These are phyloP conservation scores for Paratilapia polleni DNA, from an alignment of 2,113 vertebrate genomes.

Conservation along the genomic window DNA sequence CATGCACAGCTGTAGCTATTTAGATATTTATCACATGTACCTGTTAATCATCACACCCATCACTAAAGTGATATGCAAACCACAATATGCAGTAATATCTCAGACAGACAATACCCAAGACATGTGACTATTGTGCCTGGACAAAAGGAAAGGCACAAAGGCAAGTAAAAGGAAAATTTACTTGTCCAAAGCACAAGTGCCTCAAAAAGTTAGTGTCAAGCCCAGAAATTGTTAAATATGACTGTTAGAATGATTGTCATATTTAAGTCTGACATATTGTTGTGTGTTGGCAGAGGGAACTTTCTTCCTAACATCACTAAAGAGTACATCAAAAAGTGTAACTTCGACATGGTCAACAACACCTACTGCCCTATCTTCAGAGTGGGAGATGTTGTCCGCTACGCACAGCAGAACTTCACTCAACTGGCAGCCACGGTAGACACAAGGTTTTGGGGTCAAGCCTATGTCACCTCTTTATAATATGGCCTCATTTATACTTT, in stretches of 20 bases:
- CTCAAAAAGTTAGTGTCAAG: neutral
- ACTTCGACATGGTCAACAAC: conserved; percentile 83
- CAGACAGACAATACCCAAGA: neutral
- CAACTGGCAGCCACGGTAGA: conserved; percentile 84
- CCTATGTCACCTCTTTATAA: neutral
- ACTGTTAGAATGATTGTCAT: neutral
- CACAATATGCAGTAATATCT: neutral
- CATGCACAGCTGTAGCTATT: neutral
- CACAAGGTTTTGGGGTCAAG: neutral
- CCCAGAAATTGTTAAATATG: neutral
- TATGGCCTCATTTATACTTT: neutral
- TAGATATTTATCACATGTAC: neutral
- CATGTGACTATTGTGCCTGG: neutral
- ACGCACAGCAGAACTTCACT: conserved; percentile 88
- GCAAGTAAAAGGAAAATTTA: neutral
- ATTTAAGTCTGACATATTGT: neutral
- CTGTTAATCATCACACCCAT: neutral
- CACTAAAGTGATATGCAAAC: neutral
- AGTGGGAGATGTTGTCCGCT: conserved; percentile 88
- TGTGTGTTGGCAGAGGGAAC: conserved; percentile 81
- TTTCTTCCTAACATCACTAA: conserved; percentile 82
- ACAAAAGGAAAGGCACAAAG: too few species aligned
- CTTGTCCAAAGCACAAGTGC: neutral
- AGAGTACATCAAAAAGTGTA: conserved; percentile 80
- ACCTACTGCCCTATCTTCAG: conserved; percentile 92